Base-by-base conservation (phyloP, 2,888 invertebrate genomes). In the Synanthedon formicaeformis region DNA sequence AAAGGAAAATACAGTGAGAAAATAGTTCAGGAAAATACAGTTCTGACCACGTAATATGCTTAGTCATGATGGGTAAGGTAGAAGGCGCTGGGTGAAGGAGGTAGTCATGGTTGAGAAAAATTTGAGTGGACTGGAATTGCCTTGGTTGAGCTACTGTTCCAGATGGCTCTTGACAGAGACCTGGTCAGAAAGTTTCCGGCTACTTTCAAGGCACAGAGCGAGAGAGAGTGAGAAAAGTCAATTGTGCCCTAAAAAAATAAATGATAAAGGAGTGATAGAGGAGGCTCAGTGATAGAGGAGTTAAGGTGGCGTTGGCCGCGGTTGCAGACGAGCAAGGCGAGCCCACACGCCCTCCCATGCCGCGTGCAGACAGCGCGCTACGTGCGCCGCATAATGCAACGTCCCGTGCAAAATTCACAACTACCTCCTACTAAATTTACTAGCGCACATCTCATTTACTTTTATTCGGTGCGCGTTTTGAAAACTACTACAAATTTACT, bases 351-450 rank as follows among this genome's bases (percentile, higher is more conserved):
- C 58, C 65, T 65, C 66, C 64, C 61, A 62, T 67, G 67, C 64
- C 57, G 58, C 69, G 75, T 74, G 81, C 81, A 81, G 81, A 83
- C 82, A 81, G 76, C 71, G 71, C 58, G 60, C 69, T 84, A 86
- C 86, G 86, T 86, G 86, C 82, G 69, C 81, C 72, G 86, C 80
- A 87, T 87, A 87, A 81, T 83, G 80, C 82, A 77, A 71, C 67
- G 65, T 69, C 72, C 78, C 70, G 78, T 84, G 74, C 81, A 81
- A 85, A 84, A 86, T 86, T 86, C 82, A 82, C 85, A 81, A 82
- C 82, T 81, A 81, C 79, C 78, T 69, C 75, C 69, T 68, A 75
- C 77, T 69, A 79, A 83, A 82, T 84, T 84, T 80, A 77, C 81
- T 77, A 71, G 71, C 76, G 74, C 75, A 69, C 81, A 81, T 81